Percentiles rank a stretch among this genome's conserved stretches.
These are phyloP conservation scores for Macrochelys suwanniensis DNA, from an alignment of 2,797 vertebrate genomes.

Conservation along the genomic window DNA sequence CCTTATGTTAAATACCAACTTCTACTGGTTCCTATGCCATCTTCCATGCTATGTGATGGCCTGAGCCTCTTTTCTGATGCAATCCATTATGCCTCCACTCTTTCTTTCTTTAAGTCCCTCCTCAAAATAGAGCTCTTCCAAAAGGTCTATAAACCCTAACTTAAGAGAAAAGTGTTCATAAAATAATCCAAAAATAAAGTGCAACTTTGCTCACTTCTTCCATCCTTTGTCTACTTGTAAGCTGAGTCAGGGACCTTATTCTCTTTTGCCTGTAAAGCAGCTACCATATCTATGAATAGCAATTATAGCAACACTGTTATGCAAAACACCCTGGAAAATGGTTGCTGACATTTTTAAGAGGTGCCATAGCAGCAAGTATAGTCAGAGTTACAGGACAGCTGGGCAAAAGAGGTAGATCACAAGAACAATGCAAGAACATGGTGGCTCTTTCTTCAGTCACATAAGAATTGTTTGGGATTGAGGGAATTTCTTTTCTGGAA, in stretches of 20 bases:
- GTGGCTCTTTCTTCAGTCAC: not conserved
- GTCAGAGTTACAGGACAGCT: not conserved
- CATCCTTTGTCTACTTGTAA: not conserved
- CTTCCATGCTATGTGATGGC: not conserved
- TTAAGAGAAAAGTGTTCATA: not conserved
- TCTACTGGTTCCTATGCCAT: not conserved
- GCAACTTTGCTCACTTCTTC: not conserved
- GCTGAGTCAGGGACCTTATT: not conserved
- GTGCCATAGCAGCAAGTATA: fast-evolving
- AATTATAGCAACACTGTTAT: not conserved
- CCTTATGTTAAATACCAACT: not conserved
- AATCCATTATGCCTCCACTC: not conserved
- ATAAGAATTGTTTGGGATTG: not conserved
- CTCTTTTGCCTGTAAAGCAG: not conserved
- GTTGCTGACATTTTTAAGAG: not conserved
- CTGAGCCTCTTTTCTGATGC: not conserved
- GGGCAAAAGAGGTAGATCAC: not conserved
- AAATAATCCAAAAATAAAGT: not conserved
- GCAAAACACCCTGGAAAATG: not conserved
- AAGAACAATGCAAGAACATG: not conserved
- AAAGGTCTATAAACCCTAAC: not conserved
- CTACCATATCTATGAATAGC: not conserved
- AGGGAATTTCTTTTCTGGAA: not conserved
- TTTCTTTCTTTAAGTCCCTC: not conserved
- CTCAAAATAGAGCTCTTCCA: not conserved